These are phyloP conservation scores for Sesamia inferens DNA, from an alignment of 2,888 invertebrate genomes.

Conservation along the genomic window DNA sequence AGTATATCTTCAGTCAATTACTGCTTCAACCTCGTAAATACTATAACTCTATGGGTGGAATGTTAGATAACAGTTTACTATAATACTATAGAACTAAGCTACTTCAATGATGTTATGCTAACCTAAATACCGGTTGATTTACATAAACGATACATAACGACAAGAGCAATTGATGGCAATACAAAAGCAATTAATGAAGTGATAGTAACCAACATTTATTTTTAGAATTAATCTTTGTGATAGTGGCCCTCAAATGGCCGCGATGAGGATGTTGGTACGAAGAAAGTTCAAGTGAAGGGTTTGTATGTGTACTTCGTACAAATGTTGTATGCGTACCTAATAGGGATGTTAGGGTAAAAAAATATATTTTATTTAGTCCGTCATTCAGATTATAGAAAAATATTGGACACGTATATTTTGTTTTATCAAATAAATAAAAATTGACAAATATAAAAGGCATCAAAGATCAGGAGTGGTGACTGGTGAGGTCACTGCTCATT, in stretches of 20 bases:
- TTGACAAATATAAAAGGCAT: no score
- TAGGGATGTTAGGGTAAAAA: no score
- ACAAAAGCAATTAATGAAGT: not conserved
- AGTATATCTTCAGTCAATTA: not conserved
- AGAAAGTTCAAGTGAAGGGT: not conserved
- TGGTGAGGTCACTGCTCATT: no score
- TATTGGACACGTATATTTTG: no score
- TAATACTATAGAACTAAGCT: conserved; percentile 8
- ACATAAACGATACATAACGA: conserved; percentile 3
- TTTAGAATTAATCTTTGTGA: not conserved
- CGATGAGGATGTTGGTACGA: not conserved
- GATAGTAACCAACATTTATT: not conserved
- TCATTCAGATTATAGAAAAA: no score
- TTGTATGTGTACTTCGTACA: not conserved
- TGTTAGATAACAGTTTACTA: conserved; percentile 22
- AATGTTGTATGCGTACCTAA: no score
- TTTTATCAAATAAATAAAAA: no score
- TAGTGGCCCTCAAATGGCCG: not conserved
- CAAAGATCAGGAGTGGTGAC: no score
- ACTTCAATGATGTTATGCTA: conserved; percentile 17
- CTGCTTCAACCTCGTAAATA: conserved; percentile 16
- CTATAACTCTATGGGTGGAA: conserved; percentile 11
- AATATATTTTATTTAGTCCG: no score
- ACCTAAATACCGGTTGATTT: conserved; percentile 11
- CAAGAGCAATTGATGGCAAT: not conserved